phyloP scores from a whole-genome alignment of 92 coral and sea anemone genomes.

The Paramuricea clavata region DNA sequence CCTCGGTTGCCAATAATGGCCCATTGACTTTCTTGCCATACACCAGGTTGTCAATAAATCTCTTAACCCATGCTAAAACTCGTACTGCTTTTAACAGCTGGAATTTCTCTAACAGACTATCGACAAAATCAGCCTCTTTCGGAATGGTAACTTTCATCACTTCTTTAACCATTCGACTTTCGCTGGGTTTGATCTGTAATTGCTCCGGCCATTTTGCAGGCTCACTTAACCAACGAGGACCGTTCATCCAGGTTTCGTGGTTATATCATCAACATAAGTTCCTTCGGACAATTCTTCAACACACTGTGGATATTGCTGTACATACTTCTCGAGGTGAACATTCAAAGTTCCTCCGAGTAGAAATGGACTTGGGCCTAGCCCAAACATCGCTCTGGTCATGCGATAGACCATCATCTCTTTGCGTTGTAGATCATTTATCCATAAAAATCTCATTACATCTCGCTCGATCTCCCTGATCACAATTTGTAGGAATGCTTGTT shows the following conservation, averaged over 20 bases:
- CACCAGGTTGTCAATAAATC: slow-evolving; percentile 12
- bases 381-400: slow-evolving; percentile 19
- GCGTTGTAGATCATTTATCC: background rate
- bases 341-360: slow-evolving; percentile 23
- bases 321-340: slow-evolving; percentile 12
- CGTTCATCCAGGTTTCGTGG: background rate
- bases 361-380: slow-evolving; percentile 13
- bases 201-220: background rate
- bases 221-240: background rate
- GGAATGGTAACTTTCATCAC: background rate
- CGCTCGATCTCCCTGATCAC: background rate
- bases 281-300: background rate
- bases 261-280: background rate
- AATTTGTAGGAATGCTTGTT: background rate
- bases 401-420: background rate
- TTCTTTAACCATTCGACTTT: background rate
- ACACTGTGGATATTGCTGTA: background rate
- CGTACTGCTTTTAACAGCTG: background rate
- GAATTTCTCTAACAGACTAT: background rate
- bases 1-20: slow-evolving; percentile 9
- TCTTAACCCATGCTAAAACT: slow-evolving; percentile 4
- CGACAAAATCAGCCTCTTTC: background rate
- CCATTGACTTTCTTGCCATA: slow-evolving; percentile 16
- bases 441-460: slow-evolving; percentile 11
- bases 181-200: background rate